Percentiles rank a stretch among this genome's conserved stretches.
phyloP scores from a whole-genome alignment of 2,797 vertebrate genomes.

The Carcharodon carcharias region DNA sequence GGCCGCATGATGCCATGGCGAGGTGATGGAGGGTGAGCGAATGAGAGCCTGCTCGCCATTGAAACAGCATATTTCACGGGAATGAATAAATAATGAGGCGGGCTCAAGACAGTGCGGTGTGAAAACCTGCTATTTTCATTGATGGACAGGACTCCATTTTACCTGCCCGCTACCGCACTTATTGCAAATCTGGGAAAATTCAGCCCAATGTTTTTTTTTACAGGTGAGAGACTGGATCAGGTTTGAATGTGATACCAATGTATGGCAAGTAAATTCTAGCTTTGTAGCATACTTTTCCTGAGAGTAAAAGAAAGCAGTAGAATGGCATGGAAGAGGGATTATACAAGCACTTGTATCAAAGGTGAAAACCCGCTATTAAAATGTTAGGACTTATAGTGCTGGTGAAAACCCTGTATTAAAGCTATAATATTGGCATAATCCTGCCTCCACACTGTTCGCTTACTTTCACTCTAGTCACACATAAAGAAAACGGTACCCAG shows the following conservation, averaged over 20 bases:
- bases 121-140: too few relatives aligned
- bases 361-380: not conserved
- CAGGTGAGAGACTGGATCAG: too few relatives aligned
- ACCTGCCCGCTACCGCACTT: too few relatives aligned
- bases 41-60: too few relatives aligned
- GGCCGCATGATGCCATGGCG: too few relatives aligned
- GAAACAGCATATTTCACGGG: too few relatives aligned
- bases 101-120: too few relatives aligned
- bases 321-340: not conserved
- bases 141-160: too few relatives aligned
- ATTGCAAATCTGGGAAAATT: too few relatives aligned
- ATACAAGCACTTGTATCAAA: not conserved
- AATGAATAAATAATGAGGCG: too few relatives aligned
- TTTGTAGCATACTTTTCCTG: not conserved
- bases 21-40: too few relatives aligned
- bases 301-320: not conserved
- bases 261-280: not conserved
- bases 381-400: not conserved
- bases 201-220: not conserved
- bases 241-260: not conserved
- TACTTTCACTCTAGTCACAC: constrained; percentile 2
- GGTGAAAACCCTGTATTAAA: constrained; percentile 22
- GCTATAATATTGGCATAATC: not conserved
- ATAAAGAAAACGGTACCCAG: not conserved
- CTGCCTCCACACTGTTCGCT: not conserved